Evolutionary conservation across 1,140 invertebrate genomes (phyloP), one percentile per base, ranked within the genome.

Genomic region (Diabrotica undecimpunctata): DNA sequence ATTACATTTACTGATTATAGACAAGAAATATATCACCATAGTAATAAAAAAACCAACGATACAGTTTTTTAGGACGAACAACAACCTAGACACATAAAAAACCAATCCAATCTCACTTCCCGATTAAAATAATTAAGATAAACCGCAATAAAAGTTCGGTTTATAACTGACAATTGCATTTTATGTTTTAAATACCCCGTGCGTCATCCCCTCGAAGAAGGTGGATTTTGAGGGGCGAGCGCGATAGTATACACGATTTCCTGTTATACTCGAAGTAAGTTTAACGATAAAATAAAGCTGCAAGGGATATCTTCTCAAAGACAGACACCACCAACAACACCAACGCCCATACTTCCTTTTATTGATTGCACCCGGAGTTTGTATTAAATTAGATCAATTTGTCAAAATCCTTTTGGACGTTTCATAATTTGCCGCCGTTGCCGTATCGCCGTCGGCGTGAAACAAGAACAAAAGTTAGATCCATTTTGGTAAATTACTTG

Each of bases 311-410:
- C 51, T 53, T 53, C n/a, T 12, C n/a, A 14, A 53, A 25, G 25
- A 25, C 25, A 25, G 25, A 25, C 25, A 25, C 25, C n/a, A 46
- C 41, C 41, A 46, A 46, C 41, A 13, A 61, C 50, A 61, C 59
- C 59, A 25, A 61, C 59, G 59, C 41, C 59, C 50, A 52, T 11
- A 51, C 59, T 52, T 14, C 9, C 65, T 63, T 46, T 65, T 69
- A 71, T 71, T 58, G 67, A 69, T 71, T 67, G 70, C 70, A 39
- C 58, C 58, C 67, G 57, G 64, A 53, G 56, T 64, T 68, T 67
- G 64, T 63, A 66, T 67, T 68, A 72, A 72, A 72, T 72, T 70
- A 72, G 70, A 72, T 70, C 70, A 72, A 72, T 72, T 72, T 72
- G 70, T 72, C 70, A 72, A 70, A 67, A 65, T 62, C 65, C 63